Evolutionary conservation across 2,797 vertebrate genomes (phyloP).

Genomic region (Falco rusticolus): DNA sequence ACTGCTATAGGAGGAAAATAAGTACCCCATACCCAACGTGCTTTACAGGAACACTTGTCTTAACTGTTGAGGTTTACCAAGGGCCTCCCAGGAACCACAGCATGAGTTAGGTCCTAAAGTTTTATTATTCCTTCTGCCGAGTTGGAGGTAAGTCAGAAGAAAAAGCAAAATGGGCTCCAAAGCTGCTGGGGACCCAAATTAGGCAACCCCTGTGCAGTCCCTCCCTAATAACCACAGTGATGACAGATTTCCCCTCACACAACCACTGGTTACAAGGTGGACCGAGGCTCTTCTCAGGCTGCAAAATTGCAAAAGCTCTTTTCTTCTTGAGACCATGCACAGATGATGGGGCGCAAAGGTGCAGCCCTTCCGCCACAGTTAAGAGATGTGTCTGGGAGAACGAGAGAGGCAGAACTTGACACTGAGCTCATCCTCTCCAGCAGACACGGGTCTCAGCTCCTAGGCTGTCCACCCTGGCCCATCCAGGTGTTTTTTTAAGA

Average conservation of each 20-base stretch:
- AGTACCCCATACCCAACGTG: background rate
- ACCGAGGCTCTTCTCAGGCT: background rate
- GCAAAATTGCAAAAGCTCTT: background rate
- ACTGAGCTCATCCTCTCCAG: background rate
- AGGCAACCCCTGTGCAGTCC: background rate
- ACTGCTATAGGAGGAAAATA: background rate
- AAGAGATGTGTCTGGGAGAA: background rate
- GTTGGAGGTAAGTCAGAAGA: background rate
- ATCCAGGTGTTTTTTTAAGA: background rate
- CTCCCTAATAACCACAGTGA: background rate
- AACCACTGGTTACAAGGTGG: no score
- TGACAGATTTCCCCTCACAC: background rate
- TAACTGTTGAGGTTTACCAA: background rate
- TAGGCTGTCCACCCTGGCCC: background rate
- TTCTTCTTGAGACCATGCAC: background rate
- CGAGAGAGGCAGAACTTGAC: background rate
- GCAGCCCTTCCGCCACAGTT: background rate
- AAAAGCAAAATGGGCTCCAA: background rate
- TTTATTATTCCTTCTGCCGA: background rate
- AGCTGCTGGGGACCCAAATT: background rate
- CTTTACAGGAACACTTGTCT: background rate
- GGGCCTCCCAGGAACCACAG: background rate
- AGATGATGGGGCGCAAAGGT: background rate
- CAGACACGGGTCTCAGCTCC: background rate
- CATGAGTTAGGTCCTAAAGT: background rate